Conservation (phyloP, 2,797 vertebrate species). For the Paramormyrops hopkinsi region DNA sequence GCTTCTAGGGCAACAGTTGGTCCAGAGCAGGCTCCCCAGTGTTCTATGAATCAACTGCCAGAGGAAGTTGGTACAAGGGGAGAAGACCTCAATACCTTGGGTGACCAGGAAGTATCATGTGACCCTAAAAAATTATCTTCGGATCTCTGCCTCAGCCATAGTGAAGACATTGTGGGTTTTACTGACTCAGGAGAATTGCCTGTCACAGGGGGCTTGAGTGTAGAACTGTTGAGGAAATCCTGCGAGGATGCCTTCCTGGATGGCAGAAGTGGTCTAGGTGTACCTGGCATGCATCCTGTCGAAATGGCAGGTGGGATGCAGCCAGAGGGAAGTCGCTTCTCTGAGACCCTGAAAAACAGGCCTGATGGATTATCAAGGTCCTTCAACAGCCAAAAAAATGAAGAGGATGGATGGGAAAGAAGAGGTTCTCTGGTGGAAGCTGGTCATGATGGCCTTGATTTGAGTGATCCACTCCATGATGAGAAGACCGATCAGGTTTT, state of each 20-base stretch:
- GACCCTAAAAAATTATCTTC: conserved; percentile 16
- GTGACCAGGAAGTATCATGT: conserved; percentile 11
- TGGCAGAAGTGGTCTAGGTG: neutral
- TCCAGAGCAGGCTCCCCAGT: neutral
- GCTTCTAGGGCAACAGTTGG: conserved; percentile 23
- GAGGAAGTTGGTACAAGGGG: neutral
- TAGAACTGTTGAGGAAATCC: neutral
- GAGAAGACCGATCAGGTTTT: neutral
- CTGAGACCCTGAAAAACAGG: neutral
- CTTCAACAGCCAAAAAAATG: neutral
- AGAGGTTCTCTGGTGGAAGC: neutral
- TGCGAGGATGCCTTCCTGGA: conserved; percentile 11
- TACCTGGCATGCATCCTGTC: neutral
- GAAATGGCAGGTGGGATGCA: neutral
- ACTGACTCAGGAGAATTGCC: conserved; percentile 30
- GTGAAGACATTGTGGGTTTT: conserved; percentile 50
- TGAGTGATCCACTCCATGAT: neutral
- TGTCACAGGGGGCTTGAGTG: neutral
- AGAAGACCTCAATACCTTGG: neutral
- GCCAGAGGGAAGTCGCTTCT: neutral
- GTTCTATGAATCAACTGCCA: neutral
- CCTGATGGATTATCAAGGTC: neutral
- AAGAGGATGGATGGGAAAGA: neutral
- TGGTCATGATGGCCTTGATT: neutral
- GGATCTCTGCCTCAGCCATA: conserved; percentile 44